These are phyloP conservation scores for Tachysurus fulvidraco DNA, from an alignment of 2,113 vertebrate species.

Conservation along the genomic window DNA sequence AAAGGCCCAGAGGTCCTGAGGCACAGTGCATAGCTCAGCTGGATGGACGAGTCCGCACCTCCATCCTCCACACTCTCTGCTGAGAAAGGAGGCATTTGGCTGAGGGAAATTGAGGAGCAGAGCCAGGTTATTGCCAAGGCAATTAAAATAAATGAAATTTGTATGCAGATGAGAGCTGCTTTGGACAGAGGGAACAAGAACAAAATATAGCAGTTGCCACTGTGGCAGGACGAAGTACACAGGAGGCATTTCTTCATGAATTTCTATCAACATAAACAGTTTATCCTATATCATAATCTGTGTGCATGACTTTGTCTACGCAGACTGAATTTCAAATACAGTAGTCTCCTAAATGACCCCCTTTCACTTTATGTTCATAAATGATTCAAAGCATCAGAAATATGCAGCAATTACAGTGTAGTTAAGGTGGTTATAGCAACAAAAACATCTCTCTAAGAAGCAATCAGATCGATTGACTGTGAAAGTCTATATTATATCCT, in stretches of 20 bases:
- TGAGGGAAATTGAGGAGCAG: slow-evolving; percentile 38
- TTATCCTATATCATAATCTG: slow-evolving; percentile 35
- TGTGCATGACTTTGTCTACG: slow-evolving; percentile 35
- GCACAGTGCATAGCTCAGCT: slow-evolving; percentile 31
- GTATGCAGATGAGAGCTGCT: slow-evolving; percentile 45
- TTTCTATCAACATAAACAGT: slow-evolving; percentile 45
- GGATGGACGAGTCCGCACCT: slow-evolving; percentile 20
- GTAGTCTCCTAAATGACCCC: neutral
- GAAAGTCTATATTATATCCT: slow-evolving; percentile 12
- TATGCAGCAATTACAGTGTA: slow-evolving; percentile 8
- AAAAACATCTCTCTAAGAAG: neutral
- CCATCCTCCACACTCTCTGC: slow-evolving; percentile 8
- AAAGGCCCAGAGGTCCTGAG: slow-evolving; percentile 11
- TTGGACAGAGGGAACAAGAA: slow-evolving; percentile 26
- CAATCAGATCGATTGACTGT: slow-evolving; percentile 1
- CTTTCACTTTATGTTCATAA: slow-evolving; percentile 9
- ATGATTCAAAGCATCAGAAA: slow-evolving; percentile 13
- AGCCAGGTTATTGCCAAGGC: slow-evolving; percentile 47
- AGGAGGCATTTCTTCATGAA: slow-evolving; percentile 37
- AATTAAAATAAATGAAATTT: slow-evolving; percentile 55
- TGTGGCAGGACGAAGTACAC: slow-evolving; percentile 19
- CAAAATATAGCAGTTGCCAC: slow-evolving; percentile 30
- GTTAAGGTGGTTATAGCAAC: neutral
- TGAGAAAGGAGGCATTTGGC: slow-evolving; percentile 20
- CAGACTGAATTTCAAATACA: slow-evolving; percentile 31